These are phyloP conservation scores for Lacerta bilineata DNA, from an alignment of 2,797 vertebrate genomes.

Conservation along the genomic window DNA sequence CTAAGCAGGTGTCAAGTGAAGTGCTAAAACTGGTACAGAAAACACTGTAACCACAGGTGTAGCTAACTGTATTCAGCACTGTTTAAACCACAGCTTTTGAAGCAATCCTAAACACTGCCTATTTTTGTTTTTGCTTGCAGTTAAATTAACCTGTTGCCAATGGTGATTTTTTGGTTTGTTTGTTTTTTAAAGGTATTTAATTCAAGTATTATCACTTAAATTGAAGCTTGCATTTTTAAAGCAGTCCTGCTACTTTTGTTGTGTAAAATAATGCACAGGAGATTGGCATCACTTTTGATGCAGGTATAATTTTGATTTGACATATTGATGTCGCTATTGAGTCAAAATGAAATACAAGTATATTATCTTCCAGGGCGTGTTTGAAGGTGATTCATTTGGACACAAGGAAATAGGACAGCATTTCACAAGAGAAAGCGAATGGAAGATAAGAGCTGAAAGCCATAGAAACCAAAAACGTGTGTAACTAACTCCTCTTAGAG, in stretches of 20 bases:
- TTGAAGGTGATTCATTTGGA: slow-evolving; percentile 63
- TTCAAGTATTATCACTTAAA: background rate
- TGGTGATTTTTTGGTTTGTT: background rate
- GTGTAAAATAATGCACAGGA: slow-evolving; percentile 38
- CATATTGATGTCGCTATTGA: slow-evolving; percentile 50
- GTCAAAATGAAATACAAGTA: slow-evolving; percentile 49
- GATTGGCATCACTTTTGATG: slow-evolving; percentile 55
- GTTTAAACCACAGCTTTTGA: slow-evolving; percentile 39
- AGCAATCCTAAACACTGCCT: background rate
- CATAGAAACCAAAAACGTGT: slow-evolving; percentile 29
- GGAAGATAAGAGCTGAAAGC: slow-evolving; percentile 38
- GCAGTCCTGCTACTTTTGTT: slow-evolving; percentile 41
- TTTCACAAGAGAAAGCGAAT: slow-evolving; percentile 46
- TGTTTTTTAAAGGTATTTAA: background rate
- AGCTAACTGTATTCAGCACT: slow-evolving; percentile 38
- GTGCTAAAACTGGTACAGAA: slow-evolving; percentile 42
- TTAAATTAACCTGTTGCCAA: slow-evolving; percentile 45
- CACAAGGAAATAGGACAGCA: slow-evolving; percentile 35
- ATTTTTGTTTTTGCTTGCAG: slow-evolving; percentile 2
- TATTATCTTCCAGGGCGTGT: slow-evolving; percentile 42
- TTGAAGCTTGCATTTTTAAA: slow-evolving; percentile 44
- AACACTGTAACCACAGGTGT: slow-evolving; percentile 14
- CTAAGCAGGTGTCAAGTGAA: slow-evolving; percentile 38
- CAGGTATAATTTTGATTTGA: slow-evolving; percentile 61
- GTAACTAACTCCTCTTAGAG: slow-evolving; percentile 29